Conservation (phyloP, 2,888 invertebrate species). For the Drosophila differens region DNA sequence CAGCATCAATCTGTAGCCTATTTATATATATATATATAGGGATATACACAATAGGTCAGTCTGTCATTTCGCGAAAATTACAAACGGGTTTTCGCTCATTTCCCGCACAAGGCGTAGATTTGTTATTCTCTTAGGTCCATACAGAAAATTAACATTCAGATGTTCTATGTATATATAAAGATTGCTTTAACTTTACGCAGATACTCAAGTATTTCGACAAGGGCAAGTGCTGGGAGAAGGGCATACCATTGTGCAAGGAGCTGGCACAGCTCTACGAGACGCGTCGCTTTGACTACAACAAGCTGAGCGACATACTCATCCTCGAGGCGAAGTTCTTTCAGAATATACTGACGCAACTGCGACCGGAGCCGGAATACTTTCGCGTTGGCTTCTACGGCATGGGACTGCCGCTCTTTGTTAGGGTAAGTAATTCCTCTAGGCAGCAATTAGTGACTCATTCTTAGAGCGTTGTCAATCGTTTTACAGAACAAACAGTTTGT, state of each 20-base stretch:
- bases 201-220: constrained; percentile 97
- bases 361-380: constrained; percentile 98
- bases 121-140: not conserved
- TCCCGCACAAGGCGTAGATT: not conserved
- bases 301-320: constrained; percentile 93
- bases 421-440: constrained; percentile 87
- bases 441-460: not conserved
- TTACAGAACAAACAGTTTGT: constrained; percentile 96
- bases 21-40: not conserved
- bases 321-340: constrained; percentile 96
- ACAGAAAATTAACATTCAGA: not conserved
- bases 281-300: constrained; percentile 94
- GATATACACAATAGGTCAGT: not conserved
- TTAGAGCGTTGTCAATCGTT: not conserved
- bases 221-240: constrained; percentile 99
- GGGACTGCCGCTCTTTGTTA: constrained; percentile 96
- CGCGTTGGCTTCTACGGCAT: constrained; percentile 97
- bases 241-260: constrained; percentile 95
- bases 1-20: not conserved
- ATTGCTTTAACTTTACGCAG: constrained; percentile 79
- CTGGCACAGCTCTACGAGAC: constrained; percentile 94
- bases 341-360: constrained; percentile 93
- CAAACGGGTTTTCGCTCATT: not conserved
- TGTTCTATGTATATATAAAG: not conserved
- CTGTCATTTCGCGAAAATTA: not conserved